A percentile compares a stretch with the other conserved stretches of the same genome.
Evolutionary conservation across 2,797 vertebrate species (phyloP).

Genomic region (Poecilia wingei): DNA sequence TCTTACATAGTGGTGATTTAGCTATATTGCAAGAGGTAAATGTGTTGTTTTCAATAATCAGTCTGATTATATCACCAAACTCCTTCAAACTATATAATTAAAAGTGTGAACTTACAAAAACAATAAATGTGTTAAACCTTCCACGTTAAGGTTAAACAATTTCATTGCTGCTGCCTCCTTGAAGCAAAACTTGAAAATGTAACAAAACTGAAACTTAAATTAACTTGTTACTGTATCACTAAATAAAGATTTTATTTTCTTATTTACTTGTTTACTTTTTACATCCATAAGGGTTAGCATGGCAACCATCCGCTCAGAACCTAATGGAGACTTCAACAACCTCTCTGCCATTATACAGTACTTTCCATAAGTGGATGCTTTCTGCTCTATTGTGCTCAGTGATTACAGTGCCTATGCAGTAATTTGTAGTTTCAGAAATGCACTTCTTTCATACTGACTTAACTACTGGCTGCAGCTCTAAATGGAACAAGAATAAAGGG

Average conservation of each 20-base stretch:
- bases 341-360: conserved; percentile 51
- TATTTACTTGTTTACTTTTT: conserved; percentile 12
- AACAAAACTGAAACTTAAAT: background rate
- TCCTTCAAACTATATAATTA: background rate
- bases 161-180: background rate
- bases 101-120: background rate
- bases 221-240: background rate
- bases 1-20: background rate
- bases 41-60: background rate
- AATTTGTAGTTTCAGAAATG: conserved; percentile 26
- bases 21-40: background rate
- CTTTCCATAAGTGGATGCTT: conserved; percentile 57
- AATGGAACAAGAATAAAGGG: conserved; percentile 14
- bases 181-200: background rate
- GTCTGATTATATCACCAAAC: background rate
- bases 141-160: background rate
- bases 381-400: conserved; percentile 53
- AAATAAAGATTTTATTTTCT: background rate
- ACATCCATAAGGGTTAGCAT: conserved; percentile 51
- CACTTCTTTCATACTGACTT: conserved; percentile 41
- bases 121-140: background rate
- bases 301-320: conserved; percentile 52
- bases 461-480: conserved; percentile 27
- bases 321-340: conserved; percentile 49
- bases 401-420: conserved; percentile 46